Evolutionary conservation across 2,888 invertebrate genomes (phyloP).

Genomic region (Lithophane leautieri): DNA sequence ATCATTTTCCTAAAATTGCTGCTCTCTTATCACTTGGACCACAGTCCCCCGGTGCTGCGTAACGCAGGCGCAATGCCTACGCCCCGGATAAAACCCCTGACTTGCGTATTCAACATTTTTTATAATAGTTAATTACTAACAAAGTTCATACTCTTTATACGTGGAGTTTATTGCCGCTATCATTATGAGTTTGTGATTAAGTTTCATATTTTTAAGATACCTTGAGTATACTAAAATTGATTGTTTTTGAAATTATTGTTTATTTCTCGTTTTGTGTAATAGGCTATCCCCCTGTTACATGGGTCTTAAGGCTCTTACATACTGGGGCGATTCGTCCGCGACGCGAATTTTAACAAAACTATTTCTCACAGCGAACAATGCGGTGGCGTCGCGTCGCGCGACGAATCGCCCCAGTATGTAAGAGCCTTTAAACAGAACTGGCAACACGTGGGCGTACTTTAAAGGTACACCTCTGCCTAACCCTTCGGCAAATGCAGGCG

Average conservation of each 20-base stretch:
- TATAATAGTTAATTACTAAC: constrained; percentile 77
- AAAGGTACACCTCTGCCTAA: no score
- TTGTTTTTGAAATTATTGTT: not conserved
- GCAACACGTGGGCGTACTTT: not conserved
- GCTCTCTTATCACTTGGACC: constrained; percentile 61
- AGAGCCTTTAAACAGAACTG: no score
- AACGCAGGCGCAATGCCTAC: constrained; percentile 80
- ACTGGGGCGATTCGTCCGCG: no score
- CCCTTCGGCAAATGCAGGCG: no score
- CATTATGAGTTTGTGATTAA: constrained; percentile 4
- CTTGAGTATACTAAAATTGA: not conserved
- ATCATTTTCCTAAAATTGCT: not conserved
- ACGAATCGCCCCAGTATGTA: no score
- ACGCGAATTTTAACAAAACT: no score
- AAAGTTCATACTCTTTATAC: constrained; percentile 42
- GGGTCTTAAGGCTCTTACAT: no score
- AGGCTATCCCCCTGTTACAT: not conserved
- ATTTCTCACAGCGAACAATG: no score
- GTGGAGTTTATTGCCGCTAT: constrained; percentile 29
- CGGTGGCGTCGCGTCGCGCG: no score
- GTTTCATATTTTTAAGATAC: not conserved
- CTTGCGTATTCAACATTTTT: constrained; percentile 83
- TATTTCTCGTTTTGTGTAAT: no score
- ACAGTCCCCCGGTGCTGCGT: constrained; percentile 53
- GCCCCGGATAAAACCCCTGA: constrained; percentile 81